These are phyloP conservation scores for Rhizoglyphus robini DNA, from an alignment of 1,140 invertebrate species.

Conservation along the genomic window DNA sequence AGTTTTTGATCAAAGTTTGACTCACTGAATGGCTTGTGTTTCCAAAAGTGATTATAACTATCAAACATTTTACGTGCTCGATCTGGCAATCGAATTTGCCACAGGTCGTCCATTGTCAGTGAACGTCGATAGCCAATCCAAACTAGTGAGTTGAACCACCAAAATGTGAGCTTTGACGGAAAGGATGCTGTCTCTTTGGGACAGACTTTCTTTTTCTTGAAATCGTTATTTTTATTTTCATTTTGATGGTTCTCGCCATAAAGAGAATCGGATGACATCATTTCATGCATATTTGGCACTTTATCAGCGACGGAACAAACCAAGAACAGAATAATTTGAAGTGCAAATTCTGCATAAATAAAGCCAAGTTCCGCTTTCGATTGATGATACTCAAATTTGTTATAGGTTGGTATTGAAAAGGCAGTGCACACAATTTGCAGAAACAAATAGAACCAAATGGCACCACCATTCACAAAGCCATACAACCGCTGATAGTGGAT, in stretches of 20 bases:
- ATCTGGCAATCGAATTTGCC: slow-evolving; percentile 74
- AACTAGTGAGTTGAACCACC: slow-evolving; percentile 76
- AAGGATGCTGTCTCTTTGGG: slow-evolving; percentile 68
- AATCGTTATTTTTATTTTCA: background rate
- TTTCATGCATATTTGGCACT: slow-evolving; percentile 49
- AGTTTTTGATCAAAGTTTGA: slow-evolving; percentile 33
- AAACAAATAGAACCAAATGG: too few relatives aligned
- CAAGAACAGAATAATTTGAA: slow-evolving; percentile 5
- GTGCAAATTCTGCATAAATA: background rate
- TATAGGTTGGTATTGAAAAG: background rate
- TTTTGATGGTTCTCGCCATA: background rate
- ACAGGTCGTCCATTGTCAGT: slow-evolving; percentile 65
- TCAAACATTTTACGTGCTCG: slow-evolving; percentile 58
- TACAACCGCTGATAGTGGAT: background rate
- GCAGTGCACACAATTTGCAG: slow-evolving; percentile 1
- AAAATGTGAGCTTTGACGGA: too few relatives aligned
- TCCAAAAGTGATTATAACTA: slow-evolving; percentile 73
- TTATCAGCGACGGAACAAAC: slow-evolving; percentile 7
- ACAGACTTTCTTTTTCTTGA: slow-evolving; percentile 36
- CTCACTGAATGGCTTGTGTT: background rate
- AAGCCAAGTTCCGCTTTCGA: background rate
- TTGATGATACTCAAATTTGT: too few relatives aligned
- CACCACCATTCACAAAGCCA: background rate
- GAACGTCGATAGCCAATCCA: slow-evolving; percentile 68
- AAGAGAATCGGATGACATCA: slow-evolving; percentile 65